A percentile compares a stretch with the other conserved stretches of the same genome.
phyloP scores from a whole-genome alignment of 2,797 vertebrate genomes.

The Eulemur albifrons region DNA sequence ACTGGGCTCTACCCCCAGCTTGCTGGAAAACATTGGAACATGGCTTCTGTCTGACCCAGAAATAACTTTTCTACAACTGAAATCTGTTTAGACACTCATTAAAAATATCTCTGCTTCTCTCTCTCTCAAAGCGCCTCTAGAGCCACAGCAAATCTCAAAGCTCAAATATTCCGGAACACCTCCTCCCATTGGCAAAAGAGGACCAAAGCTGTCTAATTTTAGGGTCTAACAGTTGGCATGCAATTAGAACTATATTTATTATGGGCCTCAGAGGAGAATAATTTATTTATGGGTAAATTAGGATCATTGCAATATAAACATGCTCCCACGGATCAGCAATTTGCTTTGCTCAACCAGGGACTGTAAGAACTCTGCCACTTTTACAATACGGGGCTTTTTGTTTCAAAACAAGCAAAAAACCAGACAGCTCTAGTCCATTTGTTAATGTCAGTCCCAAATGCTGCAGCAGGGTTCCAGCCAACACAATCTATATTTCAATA shows the following conservation, averaged over 20 bases:
- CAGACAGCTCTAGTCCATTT: not conserved
- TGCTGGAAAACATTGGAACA: not conserved
- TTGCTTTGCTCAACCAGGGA: conserved; percentile 7
- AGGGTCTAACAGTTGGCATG: conserved; percentile 75
- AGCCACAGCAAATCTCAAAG: conserved; percentile 40
- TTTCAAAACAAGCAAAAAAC: conserved; percentile 23
- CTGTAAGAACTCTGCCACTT: conserved; percentile 11
- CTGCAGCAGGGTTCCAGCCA: not conserved
- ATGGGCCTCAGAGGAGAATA: conserved; percentile 66
- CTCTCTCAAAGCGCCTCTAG: not conserved
- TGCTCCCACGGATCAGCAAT: conserved; percentile 64
- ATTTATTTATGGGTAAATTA: conserved; percentile 76
- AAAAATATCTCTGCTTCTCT: not conserved
- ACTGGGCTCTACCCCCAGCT: not conserved
- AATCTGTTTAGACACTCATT: conserved; percentile 39
- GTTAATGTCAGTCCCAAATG: not conserved
- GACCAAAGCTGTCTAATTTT: conserved; percentile 70
- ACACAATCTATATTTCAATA: not conserved
- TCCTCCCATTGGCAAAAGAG: conserved; percentile 62
- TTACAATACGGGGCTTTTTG: not conserved
- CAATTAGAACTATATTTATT: conserved; percentile 72
- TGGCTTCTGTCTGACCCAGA: conserved; percentile 51
- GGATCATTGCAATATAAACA: conserved; percentile 66
- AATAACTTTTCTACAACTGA: conserved; percentile 31
- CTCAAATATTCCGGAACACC: conserved; percentile 49